Base-by-base conservation (phyloP, 30 jellyfish, hydroid and myxozoan species). In the Aurelia coerulea region DNA sequence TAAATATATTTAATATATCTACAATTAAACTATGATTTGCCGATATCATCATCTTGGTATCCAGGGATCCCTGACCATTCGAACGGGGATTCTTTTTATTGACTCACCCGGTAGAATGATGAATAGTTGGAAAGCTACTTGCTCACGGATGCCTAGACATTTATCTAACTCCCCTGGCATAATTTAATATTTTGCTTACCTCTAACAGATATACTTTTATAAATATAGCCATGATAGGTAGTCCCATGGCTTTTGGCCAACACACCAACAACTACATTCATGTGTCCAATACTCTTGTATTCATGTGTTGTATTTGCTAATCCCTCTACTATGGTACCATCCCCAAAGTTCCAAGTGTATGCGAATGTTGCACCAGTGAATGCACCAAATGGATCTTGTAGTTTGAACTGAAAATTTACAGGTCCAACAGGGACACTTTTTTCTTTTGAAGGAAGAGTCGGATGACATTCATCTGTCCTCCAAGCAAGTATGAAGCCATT, bases 401-500 rank as follows among this genome's bases (percentile, higher is more conserved):
- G 66, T 65, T 52, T 53, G 35, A 81, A 81, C 60, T 81, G 91
- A 29, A 81, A 81, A 58, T 81, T 52, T 13, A 54, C 84, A 9
- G 19, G 76, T 32, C 91, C 91, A 68, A 81, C 13, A 3, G 84
- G 77, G 58, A 81, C 32, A 49, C 84, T 68, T 59, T 81, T 56
- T 42, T 68, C 84, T n/a, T 54, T 68, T 68, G 91, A 81, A 23
- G 91, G 84, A 7, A 68, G 76, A 33, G 77, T 52, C 17, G 90
- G 90, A 37, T 81, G 91, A 31, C 69, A 65, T 18, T 70, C 91
- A 52, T 81, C 67, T 10, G 68, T 31, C n/a, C 56, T 68, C 91
- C 91, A 81, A 5, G 91, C 84, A 46, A 70, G 62, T 12, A 81
- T 81, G 70, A 73, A 74, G 23, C 93, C 93, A 73, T 53, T 62